Conservation (phyloP, 2,113 vertebrate species). For the Cettia cetti region DNA sequence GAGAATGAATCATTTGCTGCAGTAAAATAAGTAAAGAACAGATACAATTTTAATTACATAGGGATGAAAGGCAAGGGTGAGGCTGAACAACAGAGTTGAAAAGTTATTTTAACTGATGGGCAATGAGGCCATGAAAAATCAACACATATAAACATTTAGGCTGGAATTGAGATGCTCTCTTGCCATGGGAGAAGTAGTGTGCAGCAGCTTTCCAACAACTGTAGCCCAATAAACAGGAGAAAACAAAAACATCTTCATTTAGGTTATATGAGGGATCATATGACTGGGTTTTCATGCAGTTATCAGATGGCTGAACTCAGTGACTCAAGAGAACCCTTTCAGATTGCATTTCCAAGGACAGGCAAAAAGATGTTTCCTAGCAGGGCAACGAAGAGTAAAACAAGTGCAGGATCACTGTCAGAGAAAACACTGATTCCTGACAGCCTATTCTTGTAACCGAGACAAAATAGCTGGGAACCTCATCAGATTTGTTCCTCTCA, state of each 20-base stretch:
- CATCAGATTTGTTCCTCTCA: conserved; percentile 46
- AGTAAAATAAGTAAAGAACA: neutral
- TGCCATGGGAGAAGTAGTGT: conserved; percentile 8
- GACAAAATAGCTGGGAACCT: conserved; percentile 56
- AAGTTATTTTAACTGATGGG: neutral
- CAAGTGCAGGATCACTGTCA: neutral
- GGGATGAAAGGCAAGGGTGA: neutral
- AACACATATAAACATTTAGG: conserved; percentile 12
- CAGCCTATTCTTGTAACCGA: neutral
- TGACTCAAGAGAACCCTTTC: neutral
- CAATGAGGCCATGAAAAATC: neutral
- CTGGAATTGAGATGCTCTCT: neutral
- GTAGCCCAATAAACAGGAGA: neutral
- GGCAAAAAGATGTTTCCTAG: neutral
- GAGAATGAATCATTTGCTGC: neutral
- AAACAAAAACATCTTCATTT: conserved; percentile 5
- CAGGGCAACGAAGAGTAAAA: neutral
- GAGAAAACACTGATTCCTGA: neutral
- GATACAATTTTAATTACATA: neutral
- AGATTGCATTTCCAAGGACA: neutral
- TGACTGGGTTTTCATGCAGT: neutral
- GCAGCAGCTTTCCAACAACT: conserved; percentile 8
- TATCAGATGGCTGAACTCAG: neutral
- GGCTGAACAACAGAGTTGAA: neutral
- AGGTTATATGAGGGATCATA: neutral